These are phyloP conservation scores for Pristionchus arcanus DNA, from an alignment of 2,888 invertebrate species.

Conservation along the genomic window DNA sequence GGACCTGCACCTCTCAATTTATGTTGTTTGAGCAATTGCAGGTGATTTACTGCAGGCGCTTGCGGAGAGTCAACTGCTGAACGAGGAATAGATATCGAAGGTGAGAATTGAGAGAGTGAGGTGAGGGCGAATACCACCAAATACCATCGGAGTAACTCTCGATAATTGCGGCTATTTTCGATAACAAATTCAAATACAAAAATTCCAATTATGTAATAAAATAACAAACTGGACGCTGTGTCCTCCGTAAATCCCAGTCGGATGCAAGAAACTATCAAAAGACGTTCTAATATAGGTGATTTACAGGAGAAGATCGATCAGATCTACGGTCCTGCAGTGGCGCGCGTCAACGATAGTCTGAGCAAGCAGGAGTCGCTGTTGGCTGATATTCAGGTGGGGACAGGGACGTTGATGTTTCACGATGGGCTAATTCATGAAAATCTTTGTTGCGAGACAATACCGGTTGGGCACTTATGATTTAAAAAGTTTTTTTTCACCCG, in stretches of 20 bases:
- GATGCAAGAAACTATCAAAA: too few relatives aligned
- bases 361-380: constrained; percentile 86
- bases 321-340: constrained; percentile 87
- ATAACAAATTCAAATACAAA: too few relatives aligned
- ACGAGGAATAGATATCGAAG: constrained; percentile 71
- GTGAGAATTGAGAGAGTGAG: neutral
- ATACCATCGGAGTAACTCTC: too few relatives aligned
- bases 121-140: neutral
- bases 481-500: too few relatives aligned
- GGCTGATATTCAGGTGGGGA: constrained; percentile 84
- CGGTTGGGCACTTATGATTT: neutral
- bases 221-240: too few relatives aligned
- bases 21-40: neutral
- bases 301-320: constrained; percentile 86
- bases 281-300: too few relatives aligned
- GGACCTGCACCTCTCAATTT: too few relatives aligned
- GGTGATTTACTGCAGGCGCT: constrained; percentile 87
- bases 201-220: too few relatives aligned
- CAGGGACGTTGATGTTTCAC: neutral
- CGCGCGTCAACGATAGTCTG: constrained; percentile 88
- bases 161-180: too few relatives aligned
- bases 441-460: neutral
- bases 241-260: too few relatives aligned
- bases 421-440: neutral
- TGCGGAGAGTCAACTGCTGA: constrained; percentile 79